Base-by-base conservation (phyloP, 2,113 vertebrate genomes). In the Pedionomus torquatus region DNA sequence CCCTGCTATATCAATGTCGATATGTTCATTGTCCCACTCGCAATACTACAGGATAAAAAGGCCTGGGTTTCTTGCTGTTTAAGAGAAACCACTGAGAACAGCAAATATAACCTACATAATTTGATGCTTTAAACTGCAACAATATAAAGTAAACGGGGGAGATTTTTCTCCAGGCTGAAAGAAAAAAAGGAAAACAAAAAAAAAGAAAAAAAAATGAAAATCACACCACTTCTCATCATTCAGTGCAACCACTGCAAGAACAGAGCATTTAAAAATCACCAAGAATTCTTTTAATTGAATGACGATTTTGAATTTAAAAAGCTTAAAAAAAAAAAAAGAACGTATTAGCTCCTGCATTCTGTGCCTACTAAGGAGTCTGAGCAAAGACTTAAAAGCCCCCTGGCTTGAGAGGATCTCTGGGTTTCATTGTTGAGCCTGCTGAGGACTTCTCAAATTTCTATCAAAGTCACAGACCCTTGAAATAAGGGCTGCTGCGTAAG, bases 361-460 rank as follows among this genome's bases (percentile, higher is more conserved):
- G 65, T 41, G 51, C 55, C 79, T 66, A 39, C 58, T 88, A 85
- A 86, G 86, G 79, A 86, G 71, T 48, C 48, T 92, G 88, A 83
- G 72, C 64, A 94, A 79, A 91, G 71, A 77, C 68, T 95, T 90
- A 83, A 90, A 90, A 90, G 90, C 76, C 77, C 77, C 77, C 60
- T 46, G 44, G 55, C 65, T 83, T 81, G 82, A 88, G 25, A 82
- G 74, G 72, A 93, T 78, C 80, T 66, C 82, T 74, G 71, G 52
- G 71, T 39, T 94, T 95, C 93, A 78, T 7, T 70, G 79, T 28
- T 3, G 0, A 94, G 78, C 60, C 79, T 93, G 41, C 74, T 74
- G 23, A 96, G 86, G 95, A 65, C 91, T 85, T 76, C 84, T 71
- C 77, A 89, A 83, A 94, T 76, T 81, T 77, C 51, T 10, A 25